Evolutionary conservation across 2,888 invertebrate species (phyloP), one percentile per base, ranked within the genome.

Genomic region (Dicycla oo): DNA sequence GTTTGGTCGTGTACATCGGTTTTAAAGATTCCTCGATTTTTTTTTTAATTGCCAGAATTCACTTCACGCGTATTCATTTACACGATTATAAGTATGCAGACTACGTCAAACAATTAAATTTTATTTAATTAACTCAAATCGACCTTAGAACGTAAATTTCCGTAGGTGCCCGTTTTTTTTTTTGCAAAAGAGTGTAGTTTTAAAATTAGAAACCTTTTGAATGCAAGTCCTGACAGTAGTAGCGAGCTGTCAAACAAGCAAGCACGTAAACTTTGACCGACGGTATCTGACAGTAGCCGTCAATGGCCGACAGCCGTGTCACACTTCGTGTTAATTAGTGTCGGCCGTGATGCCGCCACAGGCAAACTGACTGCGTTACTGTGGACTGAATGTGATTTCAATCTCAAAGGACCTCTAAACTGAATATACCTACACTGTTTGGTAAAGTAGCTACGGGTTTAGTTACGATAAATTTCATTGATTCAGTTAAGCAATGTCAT

Each of bases 331-430:
- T 56, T 53, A 80, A 78, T 82, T 80, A 73, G 65, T 62, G 82
- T 73, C 65, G 43, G 61, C 11, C 38, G 63, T 47, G 62, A 51
- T 30, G 58, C 69, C 49, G 30, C 78, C 82, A 54, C 80, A 63
- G 54, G 65, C 74, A 82, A 80, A 80, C 83, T 79, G 56, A 64
- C 69, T 62, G 79, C 23, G 51, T 49, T 47, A 57, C 70, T 61
- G 49, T 45, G 57, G 38, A 23, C 47, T 60, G 51, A 40, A 81
- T 81, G 73, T 78, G 79, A 82, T 80, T 78, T 82, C 58, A 73
- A 67, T 68, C 63, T 73, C 73, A 80, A 80, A 82, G 63, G 67
- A 47, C 64, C 30, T 63, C 18, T 54, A 57, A 72, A 62, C 57
- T 51, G 60, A 49, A 38, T 40, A 65, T 53, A 51, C 43, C 0